A percentile compares a stretch with the other conserved stretches of the same genome.
Conservation (phyloP, 92 coral and sea anemone genomes). For the Parazoanthus atlanticus region DNA sequence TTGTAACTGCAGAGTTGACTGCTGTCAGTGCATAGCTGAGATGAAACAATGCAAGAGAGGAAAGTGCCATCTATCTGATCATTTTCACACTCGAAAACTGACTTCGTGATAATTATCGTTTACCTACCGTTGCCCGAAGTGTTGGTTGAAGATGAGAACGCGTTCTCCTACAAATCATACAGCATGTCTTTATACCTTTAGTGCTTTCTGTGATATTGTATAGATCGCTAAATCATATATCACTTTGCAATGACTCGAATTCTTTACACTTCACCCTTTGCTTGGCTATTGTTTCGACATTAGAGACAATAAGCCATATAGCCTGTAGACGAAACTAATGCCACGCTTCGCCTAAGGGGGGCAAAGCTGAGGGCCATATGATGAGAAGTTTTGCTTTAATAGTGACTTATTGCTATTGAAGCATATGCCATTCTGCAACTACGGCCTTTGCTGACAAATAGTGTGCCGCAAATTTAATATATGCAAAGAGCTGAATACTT, state of each 20-base stretch:
- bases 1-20: constrained; percentile 1
- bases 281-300: constrained; percentile 2
- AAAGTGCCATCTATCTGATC: not conserved
- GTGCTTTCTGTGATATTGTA: constrained; percentile 36
- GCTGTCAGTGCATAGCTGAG: not conserved
- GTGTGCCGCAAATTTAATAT: not conserved
- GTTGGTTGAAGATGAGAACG: not conserved
- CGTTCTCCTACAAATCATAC: constrained; percentile 4
- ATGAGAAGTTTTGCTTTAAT: not conserved
- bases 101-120: not conserved
- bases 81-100: constrained; percentile 6
- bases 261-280: constrained; percentile 30
- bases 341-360: constrained; percentile 36
- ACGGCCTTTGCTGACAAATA: not conserved
- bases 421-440: not conserved
- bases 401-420: not conserved
- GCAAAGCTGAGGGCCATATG: not conserved
- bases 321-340: constrained; percentile 16
- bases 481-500: not conserved
- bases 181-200: not conserved
- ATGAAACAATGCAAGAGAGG: not conserved
- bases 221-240: constrained; percentile 34
- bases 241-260: constrained; percentile 35
- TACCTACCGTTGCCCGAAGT: constrained; percentile 8
- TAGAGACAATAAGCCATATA: constrained; percentile 15